Percentiles rank a stretch among this genome's conserved stretches.
phyloP scores from a whole-genome alignment of 1,140 invertebrate species.

The Euschistus heros region DNA sequence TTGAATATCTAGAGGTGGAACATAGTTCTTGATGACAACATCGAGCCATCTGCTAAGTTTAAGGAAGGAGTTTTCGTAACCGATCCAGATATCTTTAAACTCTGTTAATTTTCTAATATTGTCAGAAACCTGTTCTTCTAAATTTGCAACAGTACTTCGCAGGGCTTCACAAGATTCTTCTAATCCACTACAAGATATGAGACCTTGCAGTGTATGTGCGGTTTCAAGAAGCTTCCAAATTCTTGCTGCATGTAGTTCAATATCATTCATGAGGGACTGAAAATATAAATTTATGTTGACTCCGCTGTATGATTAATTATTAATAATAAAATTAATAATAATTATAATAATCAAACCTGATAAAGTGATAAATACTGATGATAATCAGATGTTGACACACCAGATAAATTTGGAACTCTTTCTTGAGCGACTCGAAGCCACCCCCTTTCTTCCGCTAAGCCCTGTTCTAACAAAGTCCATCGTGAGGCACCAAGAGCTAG shows the following conservation, averaged over 20 bases:
- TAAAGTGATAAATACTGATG: slow-evolving; percentile 73
- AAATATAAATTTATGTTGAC: slow-evolving; percentile 21
- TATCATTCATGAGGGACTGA: slow-evolving; percentile 59
- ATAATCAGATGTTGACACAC: slow-evolving; percentile 65
- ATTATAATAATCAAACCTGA: slow-evolving; percentile 37
- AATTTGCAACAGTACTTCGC: slow-evolving; percentile 52
- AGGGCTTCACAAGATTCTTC: slow-evolving; percentile 57
- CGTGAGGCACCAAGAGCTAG: slow-evolving; percentile 70
- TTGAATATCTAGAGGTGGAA: slow-evolving; percentile 55
- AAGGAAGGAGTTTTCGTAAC: slow-evolving; percentile 44
- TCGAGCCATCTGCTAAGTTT: slow-evolving; percentile 48
- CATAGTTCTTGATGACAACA: slow-evolving; percentile 52
- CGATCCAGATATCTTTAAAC: slow-evolving; percentile 64
- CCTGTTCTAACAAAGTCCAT: slow-evolving; percentile 69
- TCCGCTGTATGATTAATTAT: too few relatives aligned
- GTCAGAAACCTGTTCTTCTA: slow-evolving; percentile 60
- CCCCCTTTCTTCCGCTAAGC: slow-evolving; percentile 65
- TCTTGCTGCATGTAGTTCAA: slow-evolving; percentile 64
- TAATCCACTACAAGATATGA: slow-evolving; percentile 58
- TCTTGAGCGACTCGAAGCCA: slow-evolving; percentile 72
- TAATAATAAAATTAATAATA: too few relatives aligned
- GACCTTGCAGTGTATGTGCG: slow-evolving; percentile 58
- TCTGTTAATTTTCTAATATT: slow-evolving; percentile 54
- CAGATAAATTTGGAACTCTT: slow-evolving; percentile 63
- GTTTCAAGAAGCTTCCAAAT: slow-evolving; percentile 57